Evolutionary conservation across 2,888 invertebrate genomes (phyloP).

Genomic region (Sylvicola cinctus): DNA sequence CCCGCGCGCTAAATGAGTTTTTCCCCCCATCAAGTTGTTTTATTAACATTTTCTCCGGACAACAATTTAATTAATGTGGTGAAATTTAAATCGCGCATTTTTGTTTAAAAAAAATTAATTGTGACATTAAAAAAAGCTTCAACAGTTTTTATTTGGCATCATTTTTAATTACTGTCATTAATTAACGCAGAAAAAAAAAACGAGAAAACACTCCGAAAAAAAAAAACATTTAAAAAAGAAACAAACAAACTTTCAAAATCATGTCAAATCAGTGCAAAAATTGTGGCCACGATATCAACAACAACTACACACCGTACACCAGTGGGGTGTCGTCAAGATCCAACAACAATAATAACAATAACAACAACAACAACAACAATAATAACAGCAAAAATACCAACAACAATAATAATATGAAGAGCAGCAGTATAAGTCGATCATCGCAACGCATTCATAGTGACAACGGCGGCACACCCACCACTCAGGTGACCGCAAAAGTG

Average conservation of each 20-base stretch:
- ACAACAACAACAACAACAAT: conserved; percentile 2
- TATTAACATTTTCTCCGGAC: too few relatives aligned
- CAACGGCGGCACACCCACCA: conserved; percentile 4
- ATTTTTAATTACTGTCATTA: too few relatives aligned
- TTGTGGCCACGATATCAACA: conserved; percentile 27
- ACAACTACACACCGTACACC: conserved; percentile 25
- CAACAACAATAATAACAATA: conserved; percentile 8
- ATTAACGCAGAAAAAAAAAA: too few relatives aligned
- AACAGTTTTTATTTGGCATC: too few relatives aligned
- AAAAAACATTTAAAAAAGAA: too few relatives aligned
- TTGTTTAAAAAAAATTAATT: too few relatives aligned
- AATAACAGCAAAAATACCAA: background rate
- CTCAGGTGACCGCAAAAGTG: conserved; percentile 48
- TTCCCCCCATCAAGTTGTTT: too few relatives aligned
- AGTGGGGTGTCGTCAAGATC: conserved; percentile 21
- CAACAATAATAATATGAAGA: conserved; percentile 10
- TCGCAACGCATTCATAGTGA: background rate
- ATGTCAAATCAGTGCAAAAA: conserved; percentile 27
- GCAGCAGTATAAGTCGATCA: background rate
- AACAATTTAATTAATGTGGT: too few relatives aligned
- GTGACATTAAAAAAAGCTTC: too few relatives aligned
- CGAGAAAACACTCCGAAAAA: too few relatives aligned
- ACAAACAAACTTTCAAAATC: background rate
- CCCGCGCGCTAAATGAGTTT: too few relatives aligned
- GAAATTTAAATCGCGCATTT: too few relatives aligned